Conservation (phyloP, 2,113 vertebrate species). For the Tyrannus savana region DNA sequence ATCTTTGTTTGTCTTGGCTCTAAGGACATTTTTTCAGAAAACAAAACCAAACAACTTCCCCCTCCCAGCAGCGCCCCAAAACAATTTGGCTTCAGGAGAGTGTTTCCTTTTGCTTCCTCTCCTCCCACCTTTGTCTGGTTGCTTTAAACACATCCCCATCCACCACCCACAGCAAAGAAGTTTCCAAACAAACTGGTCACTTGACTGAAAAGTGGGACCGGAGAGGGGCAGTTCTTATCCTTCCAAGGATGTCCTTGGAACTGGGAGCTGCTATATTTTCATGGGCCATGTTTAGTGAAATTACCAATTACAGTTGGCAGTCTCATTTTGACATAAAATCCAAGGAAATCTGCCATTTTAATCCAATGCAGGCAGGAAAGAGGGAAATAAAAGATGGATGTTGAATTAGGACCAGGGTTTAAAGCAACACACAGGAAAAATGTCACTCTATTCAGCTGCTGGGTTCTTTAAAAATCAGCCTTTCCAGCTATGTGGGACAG, state of each 20-base stretch:
- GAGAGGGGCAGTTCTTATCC: background rate
- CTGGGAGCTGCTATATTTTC: background rate
- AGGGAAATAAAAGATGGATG: background rate
- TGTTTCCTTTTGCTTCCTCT: background rate
- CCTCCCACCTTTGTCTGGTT: background rate
- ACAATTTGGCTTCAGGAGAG: background rate
- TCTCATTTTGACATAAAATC: background rate
- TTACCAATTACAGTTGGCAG: background rate
- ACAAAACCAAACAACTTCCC: slow-evolving; percentile 6
- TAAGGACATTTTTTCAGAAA: slow-evolving; percentile 48
- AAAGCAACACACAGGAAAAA: background rate
- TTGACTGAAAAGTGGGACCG: background rate
- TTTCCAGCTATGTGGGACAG: background rate
- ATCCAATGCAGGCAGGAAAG: background rate
- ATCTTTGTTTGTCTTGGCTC: slow-evolving; percentile 32
- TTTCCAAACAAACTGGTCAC: background rate
- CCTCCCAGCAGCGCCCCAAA: background rate
- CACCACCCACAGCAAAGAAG: background rate
- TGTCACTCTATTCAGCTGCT: background rate
- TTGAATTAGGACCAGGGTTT: background rate
- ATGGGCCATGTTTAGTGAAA: background rate
- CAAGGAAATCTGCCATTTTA: background rate
- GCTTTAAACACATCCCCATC: background rate
- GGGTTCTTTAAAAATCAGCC: background rate
- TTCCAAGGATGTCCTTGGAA: background rate